A percentile compares a stretch with the other conserved stretches of the same genome.
These are phyloP conservation scores for Siderastrea radians DNA, from an alignment of 92 coral and sea anemone species.

Conservation along the genomic window DNA sequence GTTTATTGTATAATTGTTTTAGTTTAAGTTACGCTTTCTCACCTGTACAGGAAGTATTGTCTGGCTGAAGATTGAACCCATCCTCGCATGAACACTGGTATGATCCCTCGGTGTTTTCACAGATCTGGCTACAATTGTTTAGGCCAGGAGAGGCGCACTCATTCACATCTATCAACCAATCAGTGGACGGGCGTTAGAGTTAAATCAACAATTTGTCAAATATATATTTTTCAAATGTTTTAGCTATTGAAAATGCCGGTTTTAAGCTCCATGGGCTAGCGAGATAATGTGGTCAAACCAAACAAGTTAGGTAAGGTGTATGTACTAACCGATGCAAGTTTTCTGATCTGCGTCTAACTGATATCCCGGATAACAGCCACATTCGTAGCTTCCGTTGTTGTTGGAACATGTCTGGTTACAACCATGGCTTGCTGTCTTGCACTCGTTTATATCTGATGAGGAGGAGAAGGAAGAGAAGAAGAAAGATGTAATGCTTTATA, in stretches of 20 bases:
- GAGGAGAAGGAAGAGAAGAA: background rate
- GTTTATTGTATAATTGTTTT: too few relatives aligned
- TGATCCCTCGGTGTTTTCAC: constrained; percentile 67
- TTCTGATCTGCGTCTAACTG: constrained; percentile 38
- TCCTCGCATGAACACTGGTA: constrained; percentile 69
- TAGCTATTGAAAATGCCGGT: too few relatives aligned
- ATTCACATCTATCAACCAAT: constrained; percentile 54
- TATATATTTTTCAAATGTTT: too few relatives aligned
- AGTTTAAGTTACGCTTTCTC: background rate
- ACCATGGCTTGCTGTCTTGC: constrained; percentile 40
- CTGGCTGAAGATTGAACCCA: constrained; percentile 64
- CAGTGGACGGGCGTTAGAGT: background rate
- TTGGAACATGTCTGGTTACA: constrained; percentile 52
- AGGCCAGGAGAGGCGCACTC: constrained; percentile 55
- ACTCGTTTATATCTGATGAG: constrained; percentile 51
- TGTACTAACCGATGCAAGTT: constrained; percentile 55
- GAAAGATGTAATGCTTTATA: too few relatives aligned
- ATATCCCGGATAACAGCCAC: constrained; percentile 63
- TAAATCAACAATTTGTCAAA: background rate
- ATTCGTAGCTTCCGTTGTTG: constrained; percentile 33
- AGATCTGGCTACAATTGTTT: constrained; percentile 63
- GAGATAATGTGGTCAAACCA: background rate
- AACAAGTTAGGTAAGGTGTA: background rate
- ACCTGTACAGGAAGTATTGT: constrained; percentile 64
- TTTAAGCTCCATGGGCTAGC: background rate